These are phyloP conservation scores for Zaprionus lachaisei DNA, from an alignment of 1,140 invertebrate species.

Conservation along the genomic window DNA sequence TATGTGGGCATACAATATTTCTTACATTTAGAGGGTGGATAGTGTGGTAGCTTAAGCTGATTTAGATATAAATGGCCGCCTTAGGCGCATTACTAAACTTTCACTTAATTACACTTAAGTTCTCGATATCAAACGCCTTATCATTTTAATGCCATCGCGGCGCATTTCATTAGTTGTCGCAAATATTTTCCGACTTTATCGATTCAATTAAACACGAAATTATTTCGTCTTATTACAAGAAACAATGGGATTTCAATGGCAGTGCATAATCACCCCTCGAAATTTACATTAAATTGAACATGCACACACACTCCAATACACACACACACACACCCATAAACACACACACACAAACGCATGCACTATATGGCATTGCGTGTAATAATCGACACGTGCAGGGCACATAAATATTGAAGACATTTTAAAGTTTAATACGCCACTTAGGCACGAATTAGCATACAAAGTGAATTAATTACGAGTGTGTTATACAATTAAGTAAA, in stretches of 20 bases:
- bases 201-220: conserved; percentile 49
- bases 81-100: conserved; percentile 29
- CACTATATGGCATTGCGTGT: conserved; percentile 47
- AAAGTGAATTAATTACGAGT: conserved; percentile 82
- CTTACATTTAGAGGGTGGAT: neutral
- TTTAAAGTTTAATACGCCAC: conserved; percentile 82
- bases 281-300: conserved; percentile 73
- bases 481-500: conserved; percentile 83
- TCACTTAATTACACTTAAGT: conserved; percentile 41
- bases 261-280: conserved; percentile 38
- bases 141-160: conserved; percentile 6
- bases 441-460: conserved; percentile 82
- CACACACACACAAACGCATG: neutral
- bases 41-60: neutral
- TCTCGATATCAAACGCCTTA: conserved; percentile 1
- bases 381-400: conserved; percentile 74
- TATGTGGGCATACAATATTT: neutral
- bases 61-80: neutral
- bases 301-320: conserved; percentile 40
- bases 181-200: conserved; percentile 46
- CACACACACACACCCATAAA: conserved; percentile 9
- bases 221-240: conserved; percentile 44
- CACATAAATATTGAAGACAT: conserved; percentile 81
- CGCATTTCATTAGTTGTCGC: conserved; percentile 43
- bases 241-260: conserved; percentile 46